Evolutionary conservation across 2,888 invertebrate species (phyloP).

Genomic region (Willowsia nigromaculata): DNA sequence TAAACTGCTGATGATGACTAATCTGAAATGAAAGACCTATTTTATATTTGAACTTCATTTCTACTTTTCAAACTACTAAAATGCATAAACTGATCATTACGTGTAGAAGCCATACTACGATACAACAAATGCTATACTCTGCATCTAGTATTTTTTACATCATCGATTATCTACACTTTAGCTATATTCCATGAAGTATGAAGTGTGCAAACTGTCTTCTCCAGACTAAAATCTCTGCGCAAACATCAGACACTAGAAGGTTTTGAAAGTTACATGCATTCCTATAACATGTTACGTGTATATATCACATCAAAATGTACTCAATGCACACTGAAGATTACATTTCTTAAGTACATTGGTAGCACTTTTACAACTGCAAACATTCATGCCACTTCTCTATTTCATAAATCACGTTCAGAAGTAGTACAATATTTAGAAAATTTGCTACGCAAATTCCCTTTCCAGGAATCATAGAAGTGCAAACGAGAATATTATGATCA

Average conservation of each 20-base stretch:
- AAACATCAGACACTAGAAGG: not conserved
- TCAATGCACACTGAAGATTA: not conserved
- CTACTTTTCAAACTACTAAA: too few relatives aligned
- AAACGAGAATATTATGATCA: not conserved
- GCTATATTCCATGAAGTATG: too few relatives aligned
- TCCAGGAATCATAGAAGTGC: not conserved
- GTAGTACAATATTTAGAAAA: not conserved
- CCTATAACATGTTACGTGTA: not conserved
- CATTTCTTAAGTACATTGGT: not conserved
- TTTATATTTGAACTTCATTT: too few relatives aligned
- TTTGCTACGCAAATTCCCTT: not conserved
- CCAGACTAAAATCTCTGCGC: not conserved
- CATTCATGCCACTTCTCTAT: not conserved
- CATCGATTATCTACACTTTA: too few relatives aligned
- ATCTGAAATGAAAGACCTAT: too few relatives aligned
- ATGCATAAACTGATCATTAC: too few relatives aligned
- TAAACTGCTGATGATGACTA: too few relatives aligned
- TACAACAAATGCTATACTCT: too few relatives aligned
- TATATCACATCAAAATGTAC: not conserved
- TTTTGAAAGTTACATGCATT: not conserved
- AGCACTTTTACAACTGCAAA: not conserved
- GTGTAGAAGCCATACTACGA: too few relatives aligned
- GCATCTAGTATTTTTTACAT: too few relatives aligned
- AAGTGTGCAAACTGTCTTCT: not conserved
- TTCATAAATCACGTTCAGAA: not conserved